These are phyloP conservation scores for Fragum fragum DNA, from an alignment of 2,888 invertebrate species.

Conservation along the genomic window DNA sequence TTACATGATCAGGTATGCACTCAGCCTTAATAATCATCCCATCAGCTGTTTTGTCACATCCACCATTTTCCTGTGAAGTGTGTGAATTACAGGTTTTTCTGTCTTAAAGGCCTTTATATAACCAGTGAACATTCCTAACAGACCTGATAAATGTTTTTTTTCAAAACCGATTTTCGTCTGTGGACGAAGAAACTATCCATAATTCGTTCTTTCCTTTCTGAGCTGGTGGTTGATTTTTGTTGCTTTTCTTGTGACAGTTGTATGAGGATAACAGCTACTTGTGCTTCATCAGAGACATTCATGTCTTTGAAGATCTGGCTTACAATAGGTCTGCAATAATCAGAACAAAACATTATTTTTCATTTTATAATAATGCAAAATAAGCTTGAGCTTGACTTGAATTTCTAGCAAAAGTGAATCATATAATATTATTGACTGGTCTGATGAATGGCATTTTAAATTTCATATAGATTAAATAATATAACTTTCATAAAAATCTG, in stretches of 20 bases:
- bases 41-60: conserved; percentile 34
- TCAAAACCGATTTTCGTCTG: conserved; percentile 29
- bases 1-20: conserved; percentile 27
- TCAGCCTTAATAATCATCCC: conserved; percentile 31
- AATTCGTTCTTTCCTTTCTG: conserved; percentile 40
- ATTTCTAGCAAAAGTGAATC: too few relatives aligned
- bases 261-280: conserved; percentile 38
- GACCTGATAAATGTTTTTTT: too few relatives aligned
- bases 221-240: conserved; percentile 38
- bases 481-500: too few relatives aligned
- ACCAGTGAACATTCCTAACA: conserved; percentile 23
- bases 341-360: neutral
- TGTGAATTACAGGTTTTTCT: conserved; percentile 38
- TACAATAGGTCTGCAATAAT: conserved; percentile 27
- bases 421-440: too few relatives aligned
- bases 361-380: too few relatives aligned
- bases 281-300: conserved; percentile 43
- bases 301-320: conserved; percentile 37
- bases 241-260: conserved; percentile 41
- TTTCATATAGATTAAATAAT: too few relatives aligned
- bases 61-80: conserved; percentile 34
- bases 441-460: too few relatives aligned
- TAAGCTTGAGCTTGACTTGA: too few relatives aligned
- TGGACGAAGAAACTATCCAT: conserved; percentile 27
- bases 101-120: conserved; percentile 27